Base-by-base conservation (phyloP, 92 coral and sea anemone species). In the Palythoa heliodiscus region DNA sequence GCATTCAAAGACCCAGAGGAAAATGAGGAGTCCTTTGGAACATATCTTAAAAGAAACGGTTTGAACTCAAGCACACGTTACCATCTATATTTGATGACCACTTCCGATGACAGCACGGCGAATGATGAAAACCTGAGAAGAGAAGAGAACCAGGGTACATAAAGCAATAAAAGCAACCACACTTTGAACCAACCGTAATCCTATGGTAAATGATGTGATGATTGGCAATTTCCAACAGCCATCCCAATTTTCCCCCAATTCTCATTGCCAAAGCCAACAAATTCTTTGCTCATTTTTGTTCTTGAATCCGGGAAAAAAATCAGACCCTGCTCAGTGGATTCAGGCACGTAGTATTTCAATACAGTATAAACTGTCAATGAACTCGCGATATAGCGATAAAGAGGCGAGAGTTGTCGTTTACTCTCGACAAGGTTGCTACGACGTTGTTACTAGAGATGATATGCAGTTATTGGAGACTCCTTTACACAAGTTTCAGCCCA, bases 71-170 rank as follows among this genome's bases (percentile, higher is more conserved):
- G 71, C 71, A 66, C 71, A 11, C 71, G 15, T 19, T 66, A 20
- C 37, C 71, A 66, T 7, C 71, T 66, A 20, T 66, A 66, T 66
- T 22, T 66, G 70, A n/a, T n/a, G n/a, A n/a, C n/a, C n/a, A n/a
- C n/a, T n/a, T n/a, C n/a, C n/a, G n/a, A n/a, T n/a, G n/a, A n/a
- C n/a, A n/a, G n/a, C n/a, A n/a, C n/a, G n/a, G n/a, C n/a, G n/a
- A n/a, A n/a, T n/a, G n/a, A n/a, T 2, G 71, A 66, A 66, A 66
- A 66, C 71, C 71, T 20, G 71, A 66, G 19, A 24, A 66, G 71
- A 20, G 71, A n/a, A 22, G 35, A 66, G 35, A 66, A 66, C 71
- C 71, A 66, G 71, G 71, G 38, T 22, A 7, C 71, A 66, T 66
- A 66, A 19, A 20, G n/a, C n/a, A 66, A 24, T 6, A 13, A 61